Base-by-base conservation (phyloP, 2,797 vertebrate species). In the Cryptoprocta ferox region DNA sequence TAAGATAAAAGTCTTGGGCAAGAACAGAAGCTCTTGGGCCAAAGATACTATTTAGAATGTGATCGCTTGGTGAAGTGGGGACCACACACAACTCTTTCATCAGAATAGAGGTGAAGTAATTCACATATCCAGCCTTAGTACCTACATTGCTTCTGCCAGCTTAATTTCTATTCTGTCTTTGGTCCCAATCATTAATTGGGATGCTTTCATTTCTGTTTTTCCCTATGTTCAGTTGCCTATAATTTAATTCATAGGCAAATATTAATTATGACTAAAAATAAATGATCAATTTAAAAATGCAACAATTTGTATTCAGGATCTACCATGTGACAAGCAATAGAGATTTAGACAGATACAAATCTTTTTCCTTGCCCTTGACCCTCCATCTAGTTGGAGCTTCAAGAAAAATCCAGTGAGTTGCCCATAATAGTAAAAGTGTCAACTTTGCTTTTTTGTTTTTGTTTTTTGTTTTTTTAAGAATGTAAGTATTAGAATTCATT, bases 211-310 rank as follows among this genome's bases (percentile, higher is more conserved):
- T 80, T 79, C 26, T 48, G 9, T 53, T 75, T 65, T 91, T 84
- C 66, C 15, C 18, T 86, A 37, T 75, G 9, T 65, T 94, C 42
- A 59, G 5, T 19, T 84, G 9, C 14, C 66, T 89, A 5, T 42
- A 10, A 9, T 71, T 91, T 75, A 88, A 88, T 87, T 81, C 14
- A 70, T 80, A 80, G 1, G 93, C 15, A 82, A 65, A 76, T 13
- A 61, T 61, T 75, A 90, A 48, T 68, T 65, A 37, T 80, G 84
- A 86, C 6, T 76, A 61, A 76, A 94, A 85, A 50, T 50, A 94
- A 84, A 11, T 65, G n/a, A 65, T 19, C 63, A 1, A 87, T 48
- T 50, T 89, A 68, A 94, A 83, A 85, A 48, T 45, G 7, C 2
- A 73, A 28, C 73, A 70, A 91, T 24, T 71, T 59, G 42, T 71